Evolutionary conservation across 2,113 vertebrate species (phyloP).

Genomic region (Ptilorrhoa leucosticta): DNA sequence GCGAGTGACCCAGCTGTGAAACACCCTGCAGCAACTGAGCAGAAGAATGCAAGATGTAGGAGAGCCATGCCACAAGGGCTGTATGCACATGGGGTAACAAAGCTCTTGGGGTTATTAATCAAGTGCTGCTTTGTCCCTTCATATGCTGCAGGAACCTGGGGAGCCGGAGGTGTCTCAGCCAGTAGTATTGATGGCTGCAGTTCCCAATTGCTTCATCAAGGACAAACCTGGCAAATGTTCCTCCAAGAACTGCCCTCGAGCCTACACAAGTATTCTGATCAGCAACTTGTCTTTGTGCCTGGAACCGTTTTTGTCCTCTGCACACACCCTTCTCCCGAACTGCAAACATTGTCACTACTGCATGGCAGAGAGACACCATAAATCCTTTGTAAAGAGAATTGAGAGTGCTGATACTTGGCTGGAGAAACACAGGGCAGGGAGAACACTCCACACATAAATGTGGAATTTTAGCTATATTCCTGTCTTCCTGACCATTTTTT

Average conservation of each 20-base stretch:
- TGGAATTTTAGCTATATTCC: neutral
- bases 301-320: neutral
- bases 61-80: neutral
- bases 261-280: neutral
- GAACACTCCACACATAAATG: neutral
- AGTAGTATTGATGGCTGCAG: neutral
- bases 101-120: neutral
- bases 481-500: neutral
- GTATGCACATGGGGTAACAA: neutral
- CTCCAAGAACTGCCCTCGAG: neutral
- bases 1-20: neutral
- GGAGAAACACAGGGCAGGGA: neutral
- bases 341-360: neutral
- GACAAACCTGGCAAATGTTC: neutral
- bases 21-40: neutral
- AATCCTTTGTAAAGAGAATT: neutral
- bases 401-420: neutral
- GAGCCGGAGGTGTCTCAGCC: neutral
- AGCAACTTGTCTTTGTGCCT: neutral
- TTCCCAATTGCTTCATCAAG: neutral
- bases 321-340: neutral
- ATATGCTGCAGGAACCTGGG: neutral
- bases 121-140: neutral
- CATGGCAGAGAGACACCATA: neutral
- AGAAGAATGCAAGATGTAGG: neutral